phyloP scores from a whole-genome alignment of 1,140 invertebrate genomes.

The Carcinoscorpius rotundicauda region DNA sequence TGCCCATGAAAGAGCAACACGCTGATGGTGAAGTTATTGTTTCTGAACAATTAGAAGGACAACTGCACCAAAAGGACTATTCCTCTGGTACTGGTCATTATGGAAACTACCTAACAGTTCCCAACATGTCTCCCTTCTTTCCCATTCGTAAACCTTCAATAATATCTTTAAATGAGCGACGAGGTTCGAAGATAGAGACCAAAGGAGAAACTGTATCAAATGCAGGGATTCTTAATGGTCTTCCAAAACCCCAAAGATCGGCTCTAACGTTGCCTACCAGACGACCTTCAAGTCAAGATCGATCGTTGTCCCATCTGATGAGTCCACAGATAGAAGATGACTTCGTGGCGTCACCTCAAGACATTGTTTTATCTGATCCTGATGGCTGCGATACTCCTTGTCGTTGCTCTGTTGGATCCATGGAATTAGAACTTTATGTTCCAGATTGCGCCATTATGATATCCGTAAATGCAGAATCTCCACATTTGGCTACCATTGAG shows the following conservation, averaged over 20 bases:
- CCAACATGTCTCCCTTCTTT: too few relatives aligned
- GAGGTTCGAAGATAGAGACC: too few relatives aligned
- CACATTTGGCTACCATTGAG: conserved; percentile 25
- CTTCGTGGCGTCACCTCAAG: conserved; percentile 24
- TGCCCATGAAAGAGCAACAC: conserved; percentile 14
- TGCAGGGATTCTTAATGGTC: too few relatives aligned
- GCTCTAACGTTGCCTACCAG: too few relatives aligned
- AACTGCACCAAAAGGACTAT: background rate
- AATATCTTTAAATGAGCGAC: too few relatives aligned
- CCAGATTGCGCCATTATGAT: conserved; percentile 14
- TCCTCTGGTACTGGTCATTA: too few relatives aligned
- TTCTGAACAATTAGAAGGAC: conserved; percentile 8
- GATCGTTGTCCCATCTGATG: conserved; percentile 4
- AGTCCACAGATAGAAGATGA: conserved; percentile 16
- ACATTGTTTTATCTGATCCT: conserved; percentile 23
- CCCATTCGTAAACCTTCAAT: too few relatives aligned
- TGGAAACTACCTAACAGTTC: too few relatives aligned
- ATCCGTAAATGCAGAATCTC: conserved; percentile 16
- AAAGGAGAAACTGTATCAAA: too few relatives aligned
- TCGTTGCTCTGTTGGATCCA: conserved; percentile 8
- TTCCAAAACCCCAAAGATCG: too few relatives aligned
- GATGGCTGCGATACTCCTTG: conserved; percentile 23
- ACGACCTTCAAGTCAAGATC: conserved; percentile 3
- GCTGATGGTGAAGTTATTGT: conserved; percentile 7
- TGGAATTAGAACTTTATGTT: conserved; percentile 22